A percentile compares a stretch with the other conserved stretches of the same genome.
phyloP scores from a whole-genome alignment of 2,797 vertebrate genomes.

The Anguilla marmorata region DNA sequence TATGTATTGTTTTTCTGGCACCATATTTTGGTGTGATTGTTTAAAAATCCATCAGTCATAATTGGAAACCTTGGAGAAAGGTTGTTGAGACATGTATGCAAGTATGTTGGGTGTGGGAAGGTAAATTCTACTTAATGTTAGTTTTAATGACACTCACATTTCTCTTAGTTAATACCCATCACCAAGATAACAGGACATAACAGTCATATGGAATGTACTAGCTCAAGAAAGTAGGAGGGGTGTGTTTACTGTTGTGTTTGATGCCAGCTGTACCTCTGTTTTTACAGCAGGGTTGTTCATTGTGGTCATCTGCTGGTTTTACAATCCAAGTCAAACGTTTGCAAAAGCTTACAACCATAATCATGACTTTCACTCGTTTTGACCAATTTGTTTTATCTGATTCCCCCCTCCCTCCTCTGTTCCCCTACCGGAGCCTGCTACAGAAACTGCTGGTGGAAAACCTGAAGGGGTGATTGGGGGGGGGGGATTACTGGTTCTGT shows the following conservation, averaged over 20 bases:
- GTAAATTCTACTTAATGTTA: neutral
- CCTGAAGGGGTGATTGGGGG: neutral
- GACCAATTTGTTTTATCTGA: neutral
- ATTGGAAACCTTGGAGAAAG: neutral
- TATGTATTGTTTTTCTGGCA: neutral
- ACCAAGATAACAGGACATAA: neutral
- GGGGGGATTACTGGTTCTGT: neutral
- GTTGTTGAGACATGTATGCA: neutral
- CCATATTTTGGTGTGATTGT: neutral
- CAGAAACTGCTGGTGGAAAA: neutral
- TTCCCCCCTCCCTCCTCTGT: neutral
- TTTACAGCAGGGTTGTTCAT: neutral
- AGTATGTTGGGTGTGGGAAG: neutral
- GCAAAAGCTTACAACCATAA: neutral
- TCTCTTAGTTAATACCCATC: neutral
- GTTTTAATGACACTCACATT: neutral
- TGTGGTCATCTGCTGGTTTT: neutral
- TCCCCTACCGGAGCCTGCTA: neutral
- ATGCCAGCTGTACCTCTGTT: neutral
- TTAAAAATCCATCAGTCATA: neutral
- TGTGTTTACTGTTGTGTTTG: neutral
- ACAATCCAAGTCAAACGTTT: neutral
- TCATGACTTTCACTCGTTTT: neutral
- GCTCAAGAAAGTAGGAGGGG: neutral
- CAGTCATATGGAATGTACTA: neutral